Evolutionary conservation across 2,797 vertebrate genomes (phyloP).

Genomic region (Philypnodon macrostomus): DNA sequence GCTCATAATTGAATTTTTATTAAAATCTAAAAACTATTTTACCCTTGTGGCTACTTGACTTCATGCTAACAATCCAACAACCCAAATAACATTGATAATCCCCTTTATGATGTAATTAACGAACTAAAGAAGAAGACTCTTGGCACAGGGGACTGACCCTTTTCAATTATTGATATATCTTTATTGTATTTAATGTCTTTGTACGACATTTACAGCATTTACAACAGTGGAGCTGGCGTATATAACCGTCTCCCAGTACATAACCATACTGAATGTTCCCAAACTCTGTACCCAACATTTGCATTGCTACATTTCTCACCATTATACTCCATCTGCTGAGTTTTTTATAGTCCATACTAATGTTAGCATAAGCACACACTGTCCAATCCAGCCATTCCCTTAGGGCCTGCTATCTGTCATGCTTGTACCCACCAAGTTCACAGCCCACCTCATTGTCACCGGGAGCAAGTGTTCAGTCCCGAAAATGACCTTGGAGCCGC

Average conservation of each 20-base stretch:
- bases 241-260: neutral
- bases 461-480: slow-evolving; percentile 7
- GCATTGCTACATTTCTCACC: slow-evolving; percentile 1
- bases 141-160: no score
- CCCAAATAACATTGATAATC: no score
- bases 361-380: slow-evolving; percentile 16
- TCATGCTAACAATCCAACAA: no score
- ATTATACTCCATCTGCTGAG: neutral
- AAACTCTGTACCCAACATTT: neutral
- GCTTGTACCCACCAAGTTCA: slow-evolving; percentile 9
- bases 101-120: no score
- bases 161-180: no score
- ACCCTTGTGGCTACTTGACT: no score
- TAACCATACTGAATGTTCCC: no score
- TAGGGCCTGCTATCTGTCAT: slow-evolving; percentile 28
- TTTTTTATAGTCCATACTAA: slow-evolving; percentile 2
- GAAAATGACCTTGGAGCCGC: slow-evolving; percentile 26
- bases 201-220: no score
- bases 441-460: slow-evolving; percentile 33
- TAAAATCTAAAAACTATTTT: no score
- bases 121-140: no score
- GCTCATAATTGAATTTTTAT: no score
- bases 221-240: neutral
- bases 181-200: no score
- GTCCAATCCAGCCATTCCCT: slow-evolving; percentile 15